These are phyloP conservation scores for Archaeoteleia sp. DNA, from an alignment of 2,888 invertebrate species.

Conservation along the genomic window DNA sequence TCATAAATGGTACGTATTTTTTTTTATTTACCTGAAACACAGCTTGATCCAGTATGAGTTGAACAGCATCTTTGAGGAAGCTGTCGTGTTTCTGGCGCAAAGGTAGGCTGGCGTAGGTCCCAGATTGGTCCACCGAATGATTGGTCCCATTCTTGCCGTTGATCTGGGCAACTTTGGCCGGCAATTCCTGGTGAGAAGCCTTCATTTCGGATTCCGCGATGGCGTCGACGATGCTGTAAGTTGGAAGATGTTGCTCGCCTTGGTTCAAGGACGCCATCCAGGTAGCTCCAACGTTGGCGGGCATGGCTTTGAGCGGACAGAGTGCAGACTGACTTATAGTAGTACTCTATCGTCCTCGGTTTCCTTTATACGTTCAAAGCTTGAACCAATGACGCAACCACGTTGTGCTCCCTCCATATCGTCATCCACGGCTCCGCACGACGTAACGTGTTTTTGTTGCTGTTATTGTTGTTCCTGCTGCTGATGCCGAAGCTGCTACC, in stretches of 20 bases:
- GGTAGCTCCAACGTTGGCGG: conserved; percentile 62
- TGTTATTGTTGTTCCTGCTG: too few species aligned
- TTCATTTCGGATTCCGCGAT: neutral
- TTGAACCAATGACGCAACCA: conserved; percentile 67
- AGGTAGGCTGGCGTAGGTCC: conserved; percentile 76
- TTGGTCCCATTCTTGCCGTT: too few species aligned
- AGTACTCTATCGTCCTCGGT: conserved; percentile 56
- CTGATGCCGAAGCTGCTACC: too few species aligned
- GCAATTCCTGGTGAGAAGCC: too few species aligned
- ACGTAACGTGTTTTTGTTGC: too few species aligned
- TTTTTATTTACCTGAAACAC: conserved; percentile 82
- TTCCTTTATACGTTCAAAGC: conserved; percentile 70
- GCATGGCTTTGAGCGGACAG: conserved; percentile 60
- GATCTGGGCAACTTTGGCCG: too few species aligned
- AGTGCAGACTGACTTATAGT: conserved; percentile 58
- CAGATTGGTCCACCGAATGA: too few species aligned
- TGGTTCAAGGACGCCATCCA: conserved; percentile 55
- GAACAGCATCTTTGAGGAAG: conserved; percentile 83
- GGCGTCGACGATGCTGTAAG: conserved; percentile 2
- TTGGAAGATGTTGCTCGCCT: conserved; percentile 25
- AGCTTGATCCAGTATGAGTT: conserved; percentile 84
- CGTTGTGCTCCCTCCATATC: conserved; percentile 52
- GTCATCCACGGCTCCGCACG: too few species aligned
- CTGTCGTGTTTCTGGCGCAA: conserved; percentile 81
- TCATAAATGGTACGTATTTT: too few species aligned